Percentiles rank a stretch among this genome's conserved stretches.
Evolutionary conservation across 2,888 invertebrate genomes (phyloP).

Genomic region (Nymphalis polychloros): DNA sequence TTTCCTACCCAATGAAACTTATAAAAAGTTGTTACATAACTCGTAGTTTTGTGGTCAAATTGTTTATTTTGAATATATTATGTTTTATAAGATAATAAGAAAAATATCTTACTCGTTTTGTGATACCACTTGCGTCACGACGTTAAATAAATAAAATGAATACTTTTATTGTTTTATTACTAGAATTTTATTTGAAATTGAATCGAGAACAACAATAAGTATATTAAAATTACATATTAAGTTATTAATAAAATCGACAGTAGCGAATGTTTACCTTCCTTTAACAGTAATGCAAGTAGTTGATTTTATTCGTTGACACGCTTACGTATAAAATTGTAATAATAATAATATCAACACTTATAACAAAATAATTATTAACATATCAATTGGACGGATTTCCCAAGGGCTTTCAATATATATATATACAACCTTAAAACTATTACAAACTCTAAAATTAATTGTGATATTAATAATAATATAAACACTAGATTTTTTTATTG

Average conservation of each 20-base stretch:
- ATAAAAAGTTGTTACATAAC: too few relatives aligned
- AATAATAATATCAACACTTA: conserved; percentile 9
- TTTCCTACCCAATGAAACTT: too few relatives aligned
- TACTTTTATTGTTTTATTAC: not conserved
- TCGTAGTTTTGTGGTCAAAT: too few relatives aligned
- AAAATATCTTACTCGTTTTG: too few relatives aligned
- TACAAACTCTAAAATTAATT: not conserved
- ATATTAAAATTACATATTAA: not conserved
- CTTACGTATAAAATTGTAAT: conserved; percentile 3
- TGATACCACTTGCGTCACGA: not conserved
- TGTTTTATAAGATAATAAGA: too few relatives aligned
- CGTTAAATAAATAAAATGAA: not conserved
- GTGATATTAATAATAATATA: not conserved
- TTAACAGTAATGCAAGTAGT: too few relatives aligned
- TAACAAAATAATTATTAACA: conserved; percentile 11
- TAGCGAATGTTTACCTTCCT: not conserved
- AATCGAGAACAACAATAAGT: conserved; percentile 21
- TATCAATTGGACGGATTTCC: conserved; percentile 68
- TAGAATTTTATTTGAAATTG: conserved; percentile 14
- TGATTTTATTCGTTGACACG: not conserved
- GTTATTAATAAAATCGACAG: not conserved
- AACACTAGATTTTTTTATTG: too few relatives aligned
- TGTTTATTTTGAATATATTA: too few relatives aligned
- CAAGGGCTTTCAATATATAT: conserved; percentile 61
- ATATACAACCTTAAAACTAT: conserved; percentile 36